Evolutionary conservation across 2,888 invertebrate genomes (phyloP), one percentile per base, ranked within the genome.

Genomic region (Eristalis tenax): DNA sequence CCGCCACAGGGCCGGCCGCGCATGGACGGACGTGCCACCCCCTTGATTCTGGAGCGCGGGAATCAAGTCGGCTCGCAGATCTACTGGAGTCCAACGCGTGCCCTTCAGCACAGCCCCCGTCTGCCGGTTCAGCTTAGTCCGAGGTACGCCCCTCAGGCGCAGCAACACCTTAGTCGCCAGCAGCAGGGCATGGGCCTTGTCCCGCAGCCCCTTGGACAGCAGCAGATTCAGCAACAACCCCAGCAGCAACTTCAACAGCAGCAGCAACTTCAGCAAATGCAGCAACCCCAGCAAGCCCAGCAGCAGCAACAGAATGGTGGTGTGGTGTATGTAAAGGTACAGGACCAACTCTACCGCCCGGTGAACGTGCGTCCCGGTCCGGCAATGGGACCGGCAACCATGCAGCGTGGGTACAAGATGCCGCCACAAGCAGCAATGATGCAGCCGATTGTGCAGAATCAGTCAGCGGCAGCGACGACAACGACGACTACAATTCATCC

Each of bases 1-100:
- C 88, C 77, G 35, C 88, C 88, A 35, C 88, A 89, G 57, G 88
- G 78, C n/a, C 89, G 89, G 5, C 77, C 71, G 0, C 64, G 80
- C 40, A 87, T 90, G 82, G 91, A 91, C 83, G 92, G 92, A 6
- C 90, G 92, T 64, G 90, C 91, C 79, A 92, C 92, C 77, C 92
- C 92, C 1, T 89, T 93, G 64, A 92, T 92, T 82, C 90, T 93
- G 50, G 92, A 92, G 85, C 91, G 91, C 26, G 89, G 90, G 88
- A 89, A 89, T 75, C 91, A 92, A 89, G 90, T 91, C 73, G 87
- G 89, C 0, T 92, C 92, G 80, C 92, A 92, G 81, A 91, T 92
- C 22, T 93, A 92, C 74, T 91, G 92, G 91, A 91, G 91, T 66
- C 92, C 92, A 10, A 89, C 90, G 75, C 90, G 90, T 18, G 83